Base-by-base conservation (phyloP, 2,113 vertebrate genomes). In the Orcinus orca region DNA sequence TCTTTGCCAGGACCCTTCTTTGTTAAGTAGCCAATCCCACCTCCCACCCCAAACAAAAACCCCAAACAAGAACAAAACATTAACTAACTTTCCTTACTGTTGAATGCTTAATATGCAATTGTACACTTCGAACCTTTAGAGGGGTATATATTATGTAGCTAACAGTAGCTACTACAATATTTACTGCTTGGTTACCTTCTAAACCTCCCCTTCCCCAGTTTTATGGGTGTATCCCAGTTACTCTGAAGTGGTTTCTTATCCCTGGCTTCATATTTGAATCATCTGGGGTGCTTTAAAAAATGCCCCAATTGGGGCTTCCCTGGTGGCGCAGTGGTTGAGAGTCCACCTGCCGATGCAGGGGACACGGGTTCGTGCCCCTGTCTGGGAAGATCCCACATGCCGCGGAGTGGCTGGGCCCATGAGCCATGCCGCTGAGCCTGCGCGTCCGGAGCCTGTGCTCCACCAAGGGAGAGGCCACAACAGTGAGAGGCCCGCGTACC, bases 121-220 rank as follows among this genome's bases (percentile, higher is more conserved):
- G 18, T 53, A 17, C 3, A 60, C 4, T 86, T 58, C 33, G 85
- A 73, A 26, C 18, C 18, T 77, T 60, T 93, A 36, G 47, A 90
- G 33, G 33, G 6, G 1, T 47, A 2, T 67, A 0, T 33, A 3
- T 25, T 6, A 0, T 17, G 44, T 3, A 20, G 38, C 3, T 77
- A 23, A n/a, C 0, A 23, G 21, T 53, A 18, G 26, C 36, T 41
- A 38, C 15, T 15, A 10, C 50, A 63, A 15, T 21, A n/a, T 29
- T 70, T 10, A 10, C 26, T 89, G 44, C 31, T 36, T 53, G 26
- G 9, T 70, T 60, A 23, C 17, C 70, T 96, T 82, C 38, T 62
- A 55, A 86, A 77, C 26, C 11, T 4, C 5, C 20, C 8, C 14
- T 60, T 21, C 6, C 7, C 50, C 7, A 83, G 36, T 50, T 94